Evolutionary conservation across 1,140 invertebrate species (phyloP).

Genomic region (Drosophila erecta): DNA sequence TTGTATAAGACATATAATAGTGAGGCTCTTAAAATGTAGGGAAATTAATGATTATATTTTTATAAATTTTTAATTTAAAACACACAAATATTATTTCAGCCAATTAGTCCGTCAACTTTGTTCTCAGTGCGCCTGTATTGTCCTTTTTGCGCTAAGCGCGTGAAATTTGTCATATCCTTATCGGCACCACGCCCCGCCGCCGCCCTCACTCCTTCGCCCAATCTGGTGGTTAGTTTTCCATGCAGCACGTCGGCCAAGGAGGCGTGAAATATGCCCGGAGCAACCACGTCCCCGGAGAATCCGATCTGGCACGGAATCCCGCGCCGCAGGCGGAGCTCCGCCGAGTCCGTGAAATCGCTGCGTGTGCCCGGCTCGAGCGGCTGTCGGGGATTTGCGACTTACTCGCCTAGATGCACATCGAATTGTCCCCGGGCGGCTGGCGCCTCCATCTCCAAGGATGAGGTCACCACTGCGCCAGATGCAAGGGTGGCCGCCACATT

Average conservation of each 20-base stretch:
- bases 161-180: conserved; percentile 82
- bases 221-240: conserved; percentile 65
- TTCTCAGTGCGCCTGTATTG: conserved; percentile 25
- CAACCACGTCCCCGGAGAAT: conserved; percentile 41
- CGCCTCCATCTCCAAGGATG: conserved; percentile 4
- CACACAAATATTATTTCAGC: too few relatives aligned
- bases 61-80: too few relatives aligned
- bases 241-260: conserved; percentile 47
- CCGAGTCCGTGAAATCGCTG: conserved; percentile 57
- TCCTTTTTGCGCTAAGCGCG: conserved; percentile 50
- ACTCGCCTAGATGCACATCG: conserved; percentile 57
- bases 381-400: conserved; percentile 56
- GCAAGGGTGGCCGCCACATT: not conserved
- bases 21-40: not conserved
- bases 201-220: not conserved
- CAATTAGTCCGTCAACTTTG: too few relatives aligned
- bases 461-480: conserved; percentile 9
- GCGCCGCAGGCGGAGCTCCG: conserved; percentile 17
- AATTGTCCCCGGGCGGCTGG: conserved; percentile 29
- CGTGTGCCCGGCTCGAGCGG: conserved; percentile 41
- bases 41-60: too few relatives aligned
- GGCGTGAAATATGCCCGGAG: conserved; percentile 68
- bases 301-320: not conserved
- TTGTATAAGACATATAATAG: not conserved
- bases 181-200: conserved; percentile 24